phyloP scores from a whole-genome alignment of 1,140 invertebrate species.

The Monochamus saltuarius region DNA sequence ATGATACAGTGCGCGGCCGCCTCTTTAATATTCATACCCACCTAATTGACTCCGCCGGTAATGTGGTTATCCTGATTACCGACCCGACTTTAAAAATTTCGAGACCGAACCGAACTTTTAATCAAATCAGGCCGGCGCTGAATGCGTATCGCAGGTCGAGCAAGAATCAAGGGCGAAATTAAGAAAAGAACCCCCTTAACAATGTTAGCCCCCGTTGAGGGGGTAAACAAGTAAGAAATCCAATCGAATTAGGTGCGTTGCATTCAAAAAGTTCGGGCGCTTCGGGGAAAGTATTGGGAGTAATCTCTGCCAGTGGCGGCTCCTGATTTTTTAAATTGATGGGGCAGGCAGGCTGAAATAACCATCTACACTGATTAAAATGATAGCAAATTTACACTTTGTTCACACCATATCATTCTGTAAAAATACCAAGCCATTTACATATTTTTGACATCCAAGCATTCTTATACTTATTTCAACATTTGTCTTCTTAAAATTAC shows the following conservation, averaged over 20 bases:
- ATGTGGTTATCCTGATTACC: slow-evolving; percentile 35
- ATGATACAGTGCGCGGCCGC: background rate
- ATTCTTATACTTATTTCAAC: no score
- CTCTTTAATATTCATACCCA: slow-evolving; percentile 38
- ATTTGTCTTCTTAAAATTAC: no score
- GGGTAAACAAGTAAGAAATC: slow-evolving; percentile 35
- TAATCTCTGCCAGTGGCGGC: no score
- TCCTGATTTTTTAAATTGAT: no score
- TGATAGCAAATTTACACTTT: no score
- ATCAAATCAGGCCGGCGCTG: slow-evolving; percentile 35
- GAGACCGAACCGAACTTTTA: slow-evolving; percentile 41
- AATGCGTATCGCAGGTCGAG: slow-evolving; percentile 31
- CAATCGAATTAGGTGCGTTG: slow-evolving; percentile 33
- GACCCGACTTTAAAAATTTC: slow-evolving; percentile 37
- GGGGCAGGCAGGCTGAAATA: no score
- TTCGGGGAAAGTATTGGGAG: no score
- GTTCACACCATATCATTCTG: no score
- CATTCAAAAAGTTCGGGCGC: slow-evolving; percentile 14
- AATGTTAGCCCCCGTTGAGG: slow-evolving; percentile 29
- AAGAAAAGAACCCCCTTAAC: slow-evolving; percentile 37
- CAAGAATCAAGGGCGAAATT: slow-evolving; percentile 34
- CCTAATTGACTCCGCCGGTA: slow-evolving; percentile 37
- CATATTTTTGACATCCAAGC: no score
- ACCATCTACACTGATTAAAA: no score
- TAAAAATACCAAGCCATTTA: no score